Evolutionary conservation across 2,113 vertebrate species (phyloP).

Genomic region (Thalassoma bifasciatum): DNA sequence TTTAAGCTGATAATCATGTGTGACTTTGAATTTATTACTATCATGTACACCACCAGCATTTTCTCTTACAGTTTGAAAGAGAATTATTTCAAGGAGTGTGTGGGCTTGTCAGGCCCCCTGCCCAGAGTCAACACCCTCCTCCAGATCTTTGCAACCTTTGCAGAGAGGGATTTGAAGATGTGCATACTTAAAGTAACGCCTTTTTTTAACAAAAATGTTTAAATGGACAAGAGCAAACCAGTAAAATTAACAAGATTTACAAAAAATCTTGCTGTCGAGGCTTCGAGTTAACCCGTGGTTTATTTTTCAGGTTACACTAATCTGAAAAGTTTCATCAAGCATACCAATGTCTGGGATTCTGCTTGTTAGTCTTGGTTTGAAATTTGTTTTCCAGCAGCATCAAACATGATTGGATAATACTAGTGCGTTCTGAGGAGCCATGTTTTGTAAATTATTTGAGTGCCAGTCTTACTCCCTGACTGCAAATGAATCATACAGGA

Average conservation of each 20-base stretch:
- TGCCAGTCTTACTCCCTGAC: background rate
- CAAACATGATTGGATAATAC: slow-evolving; percentile 5
- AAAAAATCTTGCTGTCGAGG: no score
- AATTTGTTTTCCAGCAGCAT: slow-evolving; percentile 1
- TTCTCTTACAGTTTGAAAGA: background rate
- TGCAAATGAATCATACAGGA: slow-evolving; percentile 5
- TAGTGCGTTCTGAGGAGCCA: background rate
- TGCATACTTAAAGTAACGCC: background rate
- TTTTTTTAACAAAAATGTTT: background rate
- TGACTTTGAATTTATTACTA: background rate
- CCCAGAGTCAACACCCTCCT: background rate
- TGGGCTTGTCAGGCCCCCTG: background rate
- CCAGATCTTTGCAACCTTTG: background rate
- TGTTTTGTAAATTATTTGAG: background rate
- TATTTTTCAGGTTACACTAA: no score
- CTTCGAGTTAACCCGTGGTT: background rate
- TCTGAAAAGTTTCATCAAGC: background rate
- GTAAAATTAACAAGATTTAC: background rate
- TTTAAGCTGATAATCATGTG: no score
- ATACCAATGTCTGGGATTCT: background rate
- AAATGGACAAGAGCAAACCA: background rate
- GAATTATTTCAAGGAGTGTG: background rate
- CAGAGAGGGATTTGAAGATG: background rate
- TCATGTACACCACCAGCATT: no score
- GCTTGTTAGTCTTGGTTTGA: background rate